Evolutionary conservation across 1,140 invertebrate genomes (phyloP).

Genomic region (Sinonovacula constricta): DNA sequence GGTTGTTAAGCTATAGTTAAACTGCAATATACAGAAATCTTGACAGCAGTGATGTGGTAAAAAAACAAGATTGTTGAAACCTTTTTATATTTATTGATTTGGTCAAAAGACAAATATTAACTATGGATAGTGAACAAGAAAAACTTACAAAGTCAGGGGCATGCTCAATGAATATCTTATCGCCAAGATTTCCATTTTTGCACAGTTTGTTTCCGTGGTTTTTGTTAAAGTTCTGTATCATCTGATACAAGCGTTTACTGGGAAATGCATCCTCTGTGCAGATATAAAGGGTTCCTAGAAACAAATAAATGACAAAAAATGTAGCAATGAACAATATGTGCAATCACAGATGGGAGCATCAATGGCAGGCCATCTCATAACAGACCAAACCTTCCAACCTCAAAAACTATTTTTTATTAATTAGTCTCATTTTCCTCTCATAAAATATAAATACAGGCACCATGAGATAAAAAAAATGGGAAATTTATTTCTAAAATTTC

Average conservation of each 20-base stretch:
- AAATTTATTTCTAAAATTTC: no score
- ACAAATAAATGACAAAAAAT: constrained; percentile 6
- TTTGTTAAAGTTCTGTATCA: constrained; percentile 71
- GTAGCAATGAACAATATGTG: neutral
- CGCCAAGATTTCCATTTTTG: constrained; percentile 59
- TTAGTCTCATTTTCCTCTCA: no score
- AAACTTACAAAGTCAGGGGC: constrained; percentile 81
- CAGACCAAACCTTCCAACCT: neutral
- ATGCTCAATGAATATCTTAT: constrained; percentile 83
- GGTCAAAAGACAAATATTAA: no score
- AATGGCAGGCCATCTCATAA: neutral
- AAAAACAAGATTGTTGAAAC: no score
- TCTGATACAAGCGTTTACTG: constrained; percentile 83
- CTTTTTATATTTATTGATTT: no score
- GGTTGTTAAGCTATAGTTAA: no score
- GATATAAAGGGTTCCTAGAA: constrained; percentile 85
- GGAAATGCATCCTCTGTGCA: constrained; percentile 89
- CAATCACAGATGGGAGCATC: neutral
- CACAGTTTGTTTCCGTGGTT: constrained; percentile 47
- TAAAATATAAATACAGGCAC: no score
- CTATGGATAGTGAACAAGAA: constrained; percentile 1
- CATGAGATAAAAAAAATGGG: no score
- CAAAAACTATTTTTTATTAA: no score
- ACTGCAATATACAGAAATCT: no score
- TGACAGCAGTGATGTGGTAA: no score